phyloP scores from a whole-genome alignment of 2,888 invertebrate genomes.

The Brenthis ino region DNA sequence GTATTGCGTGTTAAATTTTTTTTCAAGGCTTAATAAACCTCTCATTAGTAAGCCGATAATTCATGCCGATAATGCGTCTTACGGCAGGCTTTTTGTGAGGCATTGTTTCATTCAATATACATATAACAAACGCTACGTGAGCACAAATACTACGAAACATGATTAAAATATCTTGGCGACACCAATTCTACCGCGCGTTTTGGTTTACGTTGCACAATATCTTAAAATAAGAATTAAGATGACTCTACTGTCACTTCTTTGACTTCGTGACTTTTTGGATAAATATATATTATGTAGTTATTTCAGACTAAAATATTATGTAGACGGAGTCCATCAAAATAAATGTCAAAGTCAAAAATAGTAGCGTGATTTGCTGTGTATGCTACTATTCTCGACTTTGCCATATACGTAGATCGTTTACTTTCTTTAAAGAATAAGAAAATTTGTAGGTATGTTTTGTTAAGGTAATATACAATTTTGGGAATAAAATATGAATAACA shows the following conservation, averaged over 20 bases:
- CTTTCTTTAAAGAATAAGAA: too few species aligned
- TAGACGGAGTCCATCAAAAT: too few species aligned
- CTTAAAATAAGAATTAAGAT: constrained; percentile 14
- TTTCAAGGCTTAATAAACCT: constrained; percentile 8
- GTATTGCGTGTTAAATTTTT: constrained; percentile 25
- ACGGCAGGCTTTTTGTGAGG: constrained; percentile 2
- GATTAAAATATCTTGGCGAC: constrained; percentile 22
- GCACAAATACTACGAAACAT: background rate
- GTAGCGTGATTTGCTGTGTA: too few species aligned
- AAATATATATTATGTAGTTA: background rate
- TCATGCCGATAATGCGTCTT: background rate
- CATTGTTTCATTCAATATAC: background rate
- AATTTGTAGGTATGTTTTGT: too few species aligned
- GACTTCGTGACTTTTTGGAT: background rate
- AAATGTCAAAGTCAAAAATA: too few species aligned
- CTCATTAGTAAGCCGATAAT: constrained; percentile 5
- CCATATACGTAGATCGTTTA: too few species aligned
- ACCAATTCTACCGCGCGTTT: constrained; percentile 2
- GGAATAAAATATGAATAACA: too few species aligned
- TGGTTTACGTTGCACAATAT: constrained; percentile 23
- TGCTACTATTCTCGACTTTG: too few species aligned
- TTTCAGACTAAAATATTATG: background rate
- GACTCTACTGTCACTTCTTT: background rate
- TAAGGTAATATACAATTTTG: too few species aligned
- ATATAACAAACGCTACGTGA: background rate